Percentiles rank a stretch among this genome's conserved stretches.
These are phyloP conservation scores for Lepidonotus clava DNA, from an alignment of 2,888 invertebrate genomes.

Conservation along the genomic window DNA sequence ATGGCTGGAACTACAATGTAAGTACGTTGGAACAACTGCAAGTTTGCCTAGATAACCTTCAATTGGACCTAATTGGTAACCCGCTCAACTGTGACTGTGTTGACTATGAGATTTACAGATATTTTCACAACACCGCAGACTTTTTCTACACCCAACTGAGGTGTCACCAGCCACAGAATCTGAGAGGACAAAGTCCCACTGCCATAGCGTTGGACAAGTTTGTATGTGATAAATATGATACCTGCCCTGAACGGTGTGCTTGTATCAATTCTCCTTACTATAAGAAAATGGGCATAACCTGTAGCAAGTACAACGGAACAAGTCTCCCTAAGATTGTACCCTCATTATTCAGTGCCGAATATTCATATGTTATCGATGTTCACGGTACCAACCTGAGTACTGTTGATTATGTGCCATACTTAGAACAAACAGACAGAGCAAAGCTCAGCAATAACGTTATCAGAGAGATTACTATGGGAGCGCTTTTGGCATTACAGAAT, in stretches of 20 bases:
- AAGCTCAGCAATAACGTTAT: background rate
- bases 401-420: background rate
- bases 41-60: background rate
- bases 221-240: background rate
- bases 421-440: background rate
- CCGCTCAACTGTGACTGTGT: slow-evolving; percentile 11
- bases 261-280: background rate
- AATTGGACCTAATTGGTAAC: background rate
- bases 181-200: background rate
- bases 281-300: background rate
- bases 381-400: background rate
- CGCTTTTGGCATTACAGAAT: background rate
- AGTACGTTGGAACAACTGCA: background rate
- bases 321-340: background rate
- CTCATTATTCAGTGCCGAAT: background rate
- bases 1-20: background rate
- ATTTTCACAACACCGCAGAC: background rate
- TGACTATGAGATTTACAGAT: background rate
- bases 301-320: background rate
- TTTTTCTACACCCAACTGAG: background rate
- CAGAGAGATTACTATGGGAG: background rate
- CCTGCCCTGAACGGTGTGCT: background rate
- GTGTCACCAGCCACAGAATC: background rate
- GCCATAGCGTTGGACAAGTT: background rate
- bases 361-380: background rate